Evolutionary conservation across 2,113 vertebrate species (phyloP).

Genomic region (Colistium nudipinnis): DNA sequence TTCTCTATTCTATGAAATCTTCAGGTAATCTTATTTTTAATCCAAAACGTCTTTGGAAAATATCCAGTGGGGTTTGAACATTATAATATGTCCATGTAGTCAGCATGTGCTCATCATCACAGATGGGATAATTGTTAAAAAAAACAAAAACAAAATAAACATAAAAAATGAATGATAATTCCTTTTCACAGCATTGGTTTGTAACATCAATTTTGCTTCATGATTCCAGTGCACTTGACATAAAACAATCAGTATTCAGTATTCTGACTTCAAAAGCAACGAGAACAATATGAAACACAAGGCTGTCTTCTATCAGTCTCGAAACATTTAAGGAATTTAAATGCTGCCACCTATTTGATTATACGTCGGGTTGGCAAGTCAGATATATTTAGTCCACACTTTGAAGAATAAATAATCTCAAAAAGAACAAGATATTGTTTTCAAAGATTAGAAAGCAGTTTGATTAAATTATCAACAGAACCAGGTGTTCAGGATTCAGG

Average conservation of each 20-base stretch:
- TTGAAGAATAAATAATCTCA: constrained; percentile 49
- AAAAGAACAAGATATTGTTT: background rate
- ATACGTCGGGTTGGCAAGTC: constrained; percentile 25
- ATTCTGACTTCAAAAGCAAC: background rate
- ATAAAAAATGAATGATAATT: no score
- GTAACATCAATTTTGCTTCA: constrained; percentile 1
- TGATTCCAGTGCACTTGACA: constrained; percentile 63
- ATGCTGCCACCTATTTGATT: constrained; percentile 16
- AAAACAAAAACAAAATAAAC: background rate
- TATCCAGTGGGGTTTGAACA: constrained; percentile 1
- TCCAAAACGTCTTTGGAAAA: constrained; percentile 28
- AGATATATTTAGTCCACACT: constrained; percentile 11
- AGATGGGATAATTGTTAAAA: background rate
- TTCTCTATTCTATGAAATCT: background rate
- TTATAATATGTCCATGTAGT: background rate
- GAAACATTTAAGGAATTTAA: background rate
- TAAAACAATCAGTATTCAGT: constrained; percentile 17
- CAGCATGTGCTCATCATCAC: constrained; percentile 14
- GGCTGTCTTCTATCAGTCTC: constrained; percentile 9
- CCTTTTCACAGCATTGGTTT: constrained; percentile 31
- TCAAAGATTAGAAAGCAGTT: background rate
- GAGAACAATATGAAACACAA: constrained; percentile 15
- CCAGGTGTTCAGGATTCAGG: background rate
- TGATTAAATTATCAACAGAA: constrained; percentile 9
- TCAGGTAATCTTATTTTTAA: background rate